Evolutionary conservation across 2,113 vertebrate genomes (phyloP).

Genomic region (Paracanthobrama guichenoti): DNA sequence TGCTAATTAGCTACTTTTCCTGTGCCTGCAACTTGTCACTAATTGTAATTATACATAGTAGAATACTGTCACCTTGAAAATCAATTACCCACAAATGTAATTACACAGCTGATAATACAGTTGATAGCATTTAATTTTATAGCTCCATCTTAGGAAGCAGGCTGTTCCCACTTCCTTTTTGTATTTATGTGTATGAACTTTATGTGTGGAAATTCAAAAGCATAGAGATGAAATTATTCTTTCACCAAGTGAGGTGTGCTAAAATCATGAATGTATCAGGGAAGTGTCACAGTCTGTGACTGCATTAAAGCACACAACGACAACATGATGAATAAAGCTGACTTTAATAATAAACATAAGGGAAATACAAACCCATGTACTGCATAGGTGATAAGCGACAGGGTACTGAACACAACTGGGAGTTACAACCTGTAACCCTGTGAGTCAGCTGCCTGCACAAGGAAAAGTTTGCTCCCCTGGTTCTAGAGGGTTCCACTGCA

Average conservation of each 20-base stretch:
- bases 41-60: conserved; percentile 53
- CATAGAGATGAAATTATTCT: not conserved
- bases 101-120: conserved; percentile 47
- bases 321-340: too few species aligned
- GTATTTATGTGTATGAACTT: conserved; percentile 3
- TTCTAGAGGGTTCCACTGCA: too few species aligned
- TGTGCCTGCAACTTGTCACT: not conserved
- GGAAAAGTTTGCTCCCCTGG: too few species aligned
- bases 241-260: not conserved
- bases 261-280: not conserved
- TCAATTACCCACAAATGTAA: conserved; percentile 49
- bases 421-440: too few species aligned
- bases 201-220: not conserved
- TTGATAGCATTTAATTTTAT: conserved; percentile 45
- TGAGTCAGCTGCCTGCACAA: too few species aligned
- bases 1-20: conserved; percentile 33
- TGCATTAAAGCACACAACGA: not conserved
- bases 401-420: too few species aligned
- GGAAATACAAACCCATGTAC: too few species aligned
- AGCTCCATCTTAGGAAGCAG: conserved; percentile 14
- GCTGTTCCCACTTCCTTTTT: not conserved
- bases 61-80: conserved; percentile 42
- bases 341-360: too few species aligned
- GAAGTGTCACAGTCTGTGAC: too few species aligned
- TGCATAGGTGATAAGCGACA: too few species aligned